Evolutionary conservation across 2,888 invertebrate species (phyloP).

Genomic region (Tetheella fluctuosa): DNA sequence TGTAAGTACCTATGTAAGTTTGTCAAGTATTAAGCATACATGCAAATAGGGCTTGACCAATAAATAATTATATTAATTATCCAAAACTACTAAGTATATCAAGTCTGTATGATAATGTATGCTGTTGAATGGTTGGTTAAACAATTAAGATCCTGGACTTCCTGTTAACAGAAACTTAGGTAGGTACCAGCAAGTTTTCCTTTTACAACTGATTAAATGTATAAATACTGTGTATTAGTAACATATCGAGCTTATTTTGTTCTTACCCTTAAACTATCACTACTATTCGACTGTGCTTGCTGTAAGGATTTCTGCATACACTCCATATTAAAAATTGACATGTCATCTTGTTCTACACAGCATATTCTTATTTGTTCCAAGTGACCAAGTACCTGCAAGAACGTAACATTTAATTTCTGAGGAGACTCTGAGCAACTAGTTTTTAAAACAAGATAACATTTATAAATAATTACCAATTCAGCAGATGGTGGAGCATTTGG

Average conservation of each 20-base stretch:
- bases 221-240: not conserved
- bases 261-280: constrained; percentile 91
- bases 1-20: too few relatives aligned
- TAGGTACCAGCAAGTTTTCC: not conserved
- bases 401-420: not conserved
- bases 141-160: not conserved
- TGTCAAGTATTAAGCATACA: not conserved
- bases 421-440: too few relatives aligned
- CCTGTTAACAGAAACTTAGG: not conserved
- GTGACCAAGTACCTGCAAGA: constrained; percentile 91
- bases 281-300: constrained; percentile 93
- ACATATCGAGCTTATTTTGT: not conserved
- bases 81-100: too few relatives aligned
- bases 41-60: not conserved
- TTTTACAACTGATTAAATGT: not conserved
- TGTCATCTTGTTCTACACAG: constrained; percentile 87
- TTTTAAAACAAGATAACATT: not conserved
- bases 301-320: constrained; percentile 96
- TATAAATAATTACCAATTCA: constrained; percentile 85
- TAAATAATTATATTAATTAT: too few relatives aligned
- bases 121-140: not conserved
- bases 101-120: not conserved
- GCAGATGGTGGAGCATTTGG: constrained; percentile 89
- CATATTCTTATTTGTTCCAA: constrained; percentile 94
- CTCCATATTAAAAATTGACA: constrained; percentile 93